Evolutionary conservation across 2,797 vertebrate species (phyloP).

Genomic region (Anguilla anguilla): DNA sequence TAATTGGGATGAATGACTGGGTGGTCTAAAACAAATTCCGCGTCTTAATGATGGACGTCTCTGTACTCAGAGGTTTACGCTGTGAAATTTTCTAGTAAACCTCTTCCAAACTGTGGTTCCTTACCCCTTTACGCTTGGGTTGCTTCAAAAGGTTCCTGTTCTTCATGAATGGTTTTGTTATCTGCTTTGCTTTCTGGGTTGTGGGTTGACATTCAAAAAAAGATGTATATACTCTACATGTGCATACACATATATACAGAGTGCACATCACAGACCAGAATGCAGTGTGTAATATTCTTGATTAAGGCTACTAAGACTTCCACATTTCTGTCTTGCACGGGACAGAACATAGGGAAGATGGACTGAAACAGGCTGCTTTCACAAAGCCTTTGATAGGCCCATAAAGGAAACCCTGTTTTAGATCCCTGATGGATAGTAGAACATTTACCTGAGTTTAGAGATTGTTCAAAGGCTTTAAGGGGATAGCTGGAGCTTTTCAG

Average conservation of each 20-base stretch:
- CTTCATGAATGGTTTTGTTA: slow-evolving; percentile 15
- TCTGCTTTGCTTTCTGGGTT: neutral
- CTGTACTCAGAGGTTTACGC: neutral
- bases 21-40: neutral
- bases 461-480: slow-evolving; percentile 24
- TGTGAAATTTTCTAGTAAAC: neutral
- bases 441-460: slow-evolving; percentile 22
- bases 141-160: slow-evolving; percentile 10
- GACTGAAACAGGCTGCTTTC: neutral
- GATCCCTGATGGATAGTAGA: slow-evolving; percentile 18
- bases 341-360: slow-evolving; percentile 1
- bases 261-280: neutral
- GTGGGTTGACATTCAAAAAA: neutral
- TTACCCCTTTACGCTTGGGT: neutral
- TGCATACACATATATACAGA: neutral
- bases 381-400: slow-evolving; percentile 17
- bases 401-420: slow-evolving; percentile 30
- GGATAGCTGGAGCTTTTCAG: neutral
- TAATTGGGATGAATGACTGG: neutral
- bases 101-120: neutral
- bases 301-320: neutral
- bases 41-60: neutral
- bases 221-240: neutral
- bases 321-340: neutral
- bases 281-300: neutral